Evolutionary conservation across 2,797 vertebrate species (phyloP).

Genomic region (Neoniphon sammara): DNA sequence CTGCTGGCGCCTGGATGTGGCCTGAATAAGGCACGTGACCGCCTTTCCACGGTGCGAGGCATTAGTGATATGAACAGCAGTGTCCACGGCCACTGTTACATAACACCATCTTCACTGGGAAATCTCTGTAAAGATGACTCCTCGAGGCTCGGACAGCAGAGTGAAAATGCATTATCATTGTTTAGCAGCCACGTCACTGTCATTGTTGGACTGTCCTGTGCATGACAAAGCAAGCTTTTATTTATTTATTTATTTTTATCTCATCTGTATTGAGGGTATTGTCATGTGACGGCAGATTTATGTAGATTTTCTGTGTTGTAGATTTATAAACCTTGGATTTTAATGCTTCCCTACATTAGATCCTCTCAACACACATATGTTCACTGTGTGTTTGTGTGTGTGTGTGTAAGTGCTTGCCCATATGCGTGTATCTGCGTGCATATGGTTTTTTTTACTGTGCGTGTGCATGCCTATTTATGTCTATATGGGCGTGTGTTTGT

Average conservation of each 20-base stretch:
- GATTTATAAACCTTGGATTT: constrained; percentile 43
- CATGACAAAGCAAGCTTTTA: constrained; percentile 58
- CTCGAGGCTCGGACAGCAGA: constrained; percentile 63
- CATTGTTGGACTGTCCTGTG: constrained; percentile 23
- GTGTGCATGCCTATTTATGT: background rate
- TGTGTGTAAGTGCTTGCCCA: constrained; percentile 2
- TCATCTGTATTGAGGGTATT: constrained; percentile 39
- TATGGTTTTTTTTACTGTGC: background rate
- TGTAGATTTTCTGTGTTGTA: constrained; percentile 27
- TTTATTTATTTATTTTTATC: constrained; percentile 30
- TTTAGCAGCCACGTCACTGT: constrained; percentile 50
- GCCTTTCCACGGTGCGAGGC: constrained; percentile 72
- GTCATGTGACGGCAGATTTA: constrained; percentile 54
- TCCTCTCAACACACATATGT: constrained; percentile 34
- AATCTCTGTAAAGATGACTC: constrained; percentile 75
- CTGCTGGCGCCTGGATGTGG: constrained; percentile 76
- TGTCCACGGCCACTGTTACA: constrained; percentile 70
- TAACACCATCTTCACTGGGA: constrained; percentile 79
- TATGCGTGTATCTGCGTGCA: constrained; percentile 4
- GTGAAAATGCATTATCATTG: constrained; percentile 75
- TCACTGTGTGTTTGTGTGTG: constrained; percentile 27
- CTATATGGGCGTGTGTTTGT: background rate
- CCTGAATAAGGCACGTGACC: constrained; percentile 80
- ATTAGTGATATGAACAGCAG: constrained; percentile 84
- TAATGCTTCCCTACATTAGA: constrained; percentile 35